Base-by-base conservation (phyloP, 2,797 vertebrate species). In the Lates japonicus region DNA sequence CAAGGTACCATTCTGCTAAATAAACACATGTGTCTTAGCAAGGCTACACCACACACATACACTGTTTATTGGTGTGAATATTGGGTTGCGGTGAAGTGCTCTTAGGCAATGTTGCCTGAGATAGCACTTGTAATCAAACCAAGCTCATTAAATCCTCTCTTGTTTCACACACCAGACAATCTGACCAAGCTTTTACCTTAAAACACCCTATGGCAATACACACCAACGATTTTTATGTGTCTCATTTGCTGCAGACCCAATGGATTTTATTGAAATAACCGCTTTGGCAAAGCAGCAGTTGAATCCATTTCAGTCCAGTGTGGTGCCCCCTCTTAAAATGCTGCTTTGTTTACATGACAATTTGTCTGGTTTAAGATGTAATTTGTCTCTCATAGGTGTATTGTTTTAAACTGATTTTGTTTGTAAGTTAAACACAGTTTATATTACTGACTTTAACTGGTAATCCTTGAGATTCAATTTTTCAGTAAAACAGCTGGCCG, bases 151-250 rank as follows among this genome's bases (percentile, higher is more conserved):
- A 72, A 57, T 62, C 74, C 42, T 65, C 46, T 51, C n/a, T 48
- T 17, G 44, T 76, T 82, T 74, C 48, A 67, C 65, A 82, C 70
- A 71, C 13, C 25, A 75, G 39, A 59, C 55, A 48, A 14, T 52
- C 25, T 67, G 44, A 80, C 48, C 31, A 17, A 59, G 39, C 52
- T 60, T 82, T 80, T 25, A 63, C 9, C 49, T 58, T 61, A 42
- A 75, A 82, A 66, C 14, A 65, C 49, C 9, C 35, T 19, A 9
- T 42, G 29, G 64, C 16, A 5, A 51, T 41, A 59, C 44, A 80
- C 31, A 33, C 35, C 60, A 48, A 8, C 6, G 5, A 14, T 29
- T 4, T 5, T 39, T 57, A 22, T 19, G 2, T 46, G 13, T 76
- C 11, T 69, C 42, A 49, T 68, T 71, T 55, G 37, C 35, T 55